Evolutionary conservation across 2,888 invertebrate genomes (phyloP).

Genomic region (Macaria liturata): DNA sequence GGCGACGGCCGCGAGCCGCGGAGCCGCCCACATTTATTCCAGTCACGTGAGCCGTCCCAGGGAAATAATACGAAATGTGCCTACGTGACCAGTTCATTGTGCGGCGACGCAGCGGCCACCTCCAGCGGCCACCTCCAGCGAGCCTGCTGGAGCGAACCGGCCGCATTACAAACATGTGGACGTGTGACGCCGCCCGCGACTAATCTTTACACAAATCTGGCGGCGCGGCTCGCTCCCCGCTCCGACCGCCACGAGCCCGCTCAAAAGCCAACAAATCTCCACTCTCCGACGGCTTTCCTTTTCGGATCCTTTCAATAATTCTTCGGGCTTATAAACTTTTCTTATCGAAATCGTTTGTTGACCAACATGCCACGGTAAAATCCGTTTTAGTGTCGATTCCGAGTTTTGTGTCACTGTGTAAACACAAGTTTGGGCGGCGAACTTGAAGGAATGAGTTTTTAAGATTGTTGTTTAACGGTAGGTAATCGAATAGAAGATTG

Average conservation of each 20-base stretch:
- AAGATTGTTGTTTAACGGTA: conserved; percentile 79
- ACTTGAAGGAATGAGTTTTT: conserved; percentile 57
- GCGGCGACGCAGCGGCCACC: conserved; percentile 65
- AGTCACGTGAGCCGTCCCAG: conserved; percentile 80
- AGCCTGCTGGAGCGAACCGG: conserved; percentile 38
- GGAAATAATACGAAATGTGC: conserved; percentile 84
- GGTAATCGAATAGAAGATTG: conserved; percentile 80
- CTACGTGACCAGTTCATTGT: conserved; percentile 83
- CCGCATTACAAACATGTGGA: conserved; percentile 61
- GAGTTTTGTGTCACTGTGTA: conserved; percentile 22
- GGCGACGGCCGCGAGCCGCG: conserved; percentile 53
- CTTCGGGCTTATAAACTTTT: conserved; percentile 5
- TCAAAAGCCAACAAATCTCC: conserved; percentile 25
- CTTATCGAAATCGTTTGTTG: conserved; percentile 4
- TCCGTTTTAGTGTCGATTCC: conserved; percentile 15
- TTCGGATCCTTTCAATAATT: conserved; percentile 5
- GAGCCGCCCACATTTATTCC: conserved; percentile 70
- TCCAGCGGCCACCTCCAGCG: conserved; percentile 57
- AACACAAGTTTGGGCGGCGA: conserved; percentile 44
- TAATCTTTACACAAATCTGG: conserved; percentile 54
- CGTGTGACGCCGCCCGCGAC: conserved; percentile 52
- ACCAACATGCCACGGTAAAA: conserved; percentile 11
- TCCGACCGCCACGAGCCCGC: conserved; percentile 12
- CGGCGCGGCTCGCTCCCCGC: conserved; percentile 27
- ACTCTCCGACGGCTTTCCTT: conserved; percentile 4